Evolutionary conservation across 2,888 invertebrate genomes (phyloP).

Genomic region (Andrena bicolor): DNA sequence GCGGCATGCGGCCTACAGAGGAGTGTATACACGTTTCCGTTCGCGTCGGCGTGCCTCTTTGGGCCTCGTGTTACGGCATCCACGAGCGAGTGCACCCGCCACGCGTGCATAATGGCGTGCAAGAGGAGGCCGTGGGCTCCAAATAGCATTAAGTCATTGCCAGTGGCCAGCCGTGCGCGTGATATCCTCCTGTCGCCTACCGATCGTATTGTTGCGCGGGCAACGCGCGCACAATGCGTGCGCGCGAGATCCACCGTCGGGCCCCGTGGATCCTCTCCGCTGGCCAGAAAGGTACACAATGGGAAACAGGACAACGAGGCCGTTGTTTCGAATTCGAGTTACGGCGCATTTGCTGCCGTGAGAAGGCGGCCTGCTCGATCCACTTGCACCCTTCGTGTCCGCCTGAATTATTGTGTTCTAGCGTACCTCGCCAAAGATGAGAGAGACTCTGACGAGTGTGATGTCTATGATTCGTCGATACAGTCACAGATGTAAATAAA

Average conservation of each 20-base stretch:
- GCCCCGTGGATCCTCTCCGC: conserved; percentile 33
- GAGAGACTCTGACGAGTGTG: background rate
- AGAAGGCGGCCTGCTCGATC: conserved; percentile 46
- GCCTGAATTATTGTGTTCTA: conserved; percentile 6
- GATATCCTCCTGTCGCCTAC: conserved; percentile 71
- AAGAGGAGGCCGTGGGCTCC: conserved; percentile 53
- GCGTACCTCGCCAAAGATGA: no score
- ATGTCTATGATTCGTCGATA: no score
- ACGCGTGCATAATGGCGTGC: conserved; percentile 70
- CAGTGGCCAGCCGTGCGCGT: conserved; percentile 70
- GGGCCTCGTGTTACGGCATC: conserved; percentile 56
- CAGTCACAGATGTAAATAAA: no score
- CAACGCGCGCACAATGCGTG: conserved; percentile 29
- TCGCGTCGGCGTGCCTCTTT: conserved; percentile 45
- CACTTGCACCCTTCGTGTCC: conserved; percentile 39
- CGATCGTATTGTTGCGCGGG: conserved; percentile 63
- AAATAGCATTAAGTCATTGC: conserved; percentile 77
- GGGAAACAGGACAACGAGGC: conserved; percentile 57
- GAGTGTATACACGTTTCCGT: conserved; percentile 44
- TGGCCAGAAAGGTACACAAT: conserved; percentile 45
- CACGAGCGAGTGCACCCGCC: conserved; percentile 64
- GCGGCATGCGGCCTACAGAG: conserved; percentile 10
- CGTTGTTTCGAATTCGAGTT: conserved; percentile 67
- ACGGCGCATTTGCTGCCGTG: conserved; percentile 50
- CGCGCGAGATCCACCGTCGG: conserved; percentile 43